Percentiles rank a stretch among this genome's conserved stretches.
Conservation (phyloP, 1,140 invertebrate genomes). For the Elysia chlorotica region DNA sequence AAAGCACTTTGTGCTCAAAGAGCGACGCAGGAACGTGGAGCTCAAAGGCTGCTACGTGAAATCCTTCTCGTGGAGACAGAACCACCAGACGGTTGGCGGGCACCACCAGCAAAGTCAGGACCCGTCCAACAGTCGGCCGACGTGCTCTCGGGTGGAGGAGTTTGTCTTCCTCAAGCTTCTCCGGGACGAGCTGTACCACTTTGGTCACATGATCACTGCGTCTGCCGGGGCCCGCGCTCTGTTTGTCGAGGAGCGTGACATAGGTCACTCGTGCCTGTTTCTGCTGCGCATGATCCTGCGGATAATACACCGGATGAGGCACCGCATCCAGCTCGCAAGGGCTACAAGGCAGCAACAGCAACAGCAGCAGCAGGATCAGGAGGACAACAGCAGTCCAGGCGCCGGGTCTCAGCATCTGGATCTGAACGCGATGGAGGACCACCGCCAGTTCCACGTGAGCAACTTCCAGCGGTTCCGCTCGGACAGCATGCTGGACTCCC, state of each 20-base stretch:
- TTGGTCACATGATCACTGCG: neutral
- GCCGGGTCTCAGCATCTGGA: slow-evolving; percentile 7
- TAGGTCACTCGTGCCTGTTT: neutral
- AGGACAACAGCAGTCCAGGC: neutral
- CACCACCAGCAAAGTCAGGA: too few relatives aligned
- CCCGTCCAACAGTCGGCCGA: too few relatives aligned
- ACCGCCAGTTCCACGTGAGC: slow-evolving; percentile 1
- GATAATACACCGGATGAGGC: slow-evolving; percentile 11
- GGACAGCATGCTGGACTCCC: neutral
- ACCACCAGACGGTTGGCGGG: too few relatives aligned
- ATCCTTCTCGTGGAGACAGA: neutral
- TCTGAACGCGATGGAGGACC: neutral
- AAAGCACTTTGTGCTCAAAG: slow-evolving; percentile 11
- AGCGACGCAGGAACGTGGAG: neutral
- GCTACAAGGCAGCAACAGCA: neutral
- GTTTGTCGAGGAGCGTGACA: slow-evolving; percentile 10
- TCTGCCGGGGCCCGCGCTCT: neutral
- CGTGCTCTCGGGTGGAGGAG: slow-evolving; percentile 9
- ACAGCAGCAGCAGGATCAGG: neutral
- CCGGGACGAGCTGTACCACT: slow-evolving; percentile 9
- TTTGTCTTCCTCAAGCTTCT: slow-evolving; percentile 16
- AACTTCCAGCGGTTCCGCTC: slow-evolving; percentile 4
- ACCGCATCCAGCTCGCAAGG: neutral
- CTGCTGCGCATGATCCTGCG: slow-evolving; percentile 1
- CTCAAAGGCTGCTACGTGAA: slow-evolving; percentile 9